Percentiles rank a stretch among this genome's conserved stretches.
phyloP scores from a whole-genome alignment of 2,797 vertebrate genomes.

The Rhinophrynus dorsalis region DNA sequence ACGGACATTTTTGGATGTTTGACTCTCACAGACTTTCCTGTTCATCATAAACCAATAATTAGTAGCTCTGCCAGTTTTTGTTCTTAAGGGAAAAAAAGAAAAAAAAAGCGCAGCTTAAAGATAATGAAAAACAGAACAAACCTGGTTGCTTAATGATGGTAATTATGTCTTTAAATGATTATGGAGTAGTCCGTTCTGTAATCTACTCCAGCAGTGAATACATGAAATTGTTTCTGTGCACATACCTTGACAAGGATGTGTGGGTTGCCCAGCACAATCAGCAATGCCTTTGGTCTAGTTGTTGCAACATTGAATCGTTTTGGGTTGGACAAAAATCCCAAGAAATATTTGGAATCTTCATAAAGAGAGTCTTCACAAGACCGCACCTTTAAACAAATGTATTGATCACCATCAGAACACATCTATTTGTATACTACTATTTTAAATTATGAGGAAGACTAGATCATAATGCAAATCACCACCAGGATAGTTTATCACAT shows the following conservation, averaged over 20 bases:
- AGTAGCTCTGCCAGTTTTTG: background rate
- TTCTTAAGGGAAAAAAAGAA: background rate
- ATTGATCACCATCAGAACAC: background rate
- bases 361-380: slow-evolving; percentile 73
- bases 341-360: slow-evolving; percentile 67
- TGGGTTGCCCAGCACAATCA: slow-evolving; percentile 89
- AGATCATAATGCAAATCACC: background rate
- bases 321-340: slow-evolving; percentile 89
- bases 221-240: background rate
- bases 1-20: no score
- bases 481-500: no score
- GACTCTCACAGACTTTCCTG: no score
- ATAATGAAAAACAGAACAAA: background rate
- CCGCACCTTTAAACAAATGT: slow-evolving; percentile 76
- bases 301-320: slow-evolving; percentile 95
- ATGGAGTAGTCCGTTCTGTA: background rate
- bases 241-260: slow-evolving; percentile 84
- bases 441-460: background rate
- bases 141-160: background rate
- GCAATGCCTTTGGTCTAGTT: slow-evolving; percentile 90
- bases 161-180: background rate
- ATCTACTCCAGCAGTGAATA: background rate
- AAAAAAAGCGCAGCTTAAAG: background rate
- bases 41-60: no score
- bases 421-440: background rate